These are phyloP conservation scores for Pilophorus perplexus DNA, from an alignment of 2,888 invertebrate genomes.

Conservation along the genomic window DNA sequence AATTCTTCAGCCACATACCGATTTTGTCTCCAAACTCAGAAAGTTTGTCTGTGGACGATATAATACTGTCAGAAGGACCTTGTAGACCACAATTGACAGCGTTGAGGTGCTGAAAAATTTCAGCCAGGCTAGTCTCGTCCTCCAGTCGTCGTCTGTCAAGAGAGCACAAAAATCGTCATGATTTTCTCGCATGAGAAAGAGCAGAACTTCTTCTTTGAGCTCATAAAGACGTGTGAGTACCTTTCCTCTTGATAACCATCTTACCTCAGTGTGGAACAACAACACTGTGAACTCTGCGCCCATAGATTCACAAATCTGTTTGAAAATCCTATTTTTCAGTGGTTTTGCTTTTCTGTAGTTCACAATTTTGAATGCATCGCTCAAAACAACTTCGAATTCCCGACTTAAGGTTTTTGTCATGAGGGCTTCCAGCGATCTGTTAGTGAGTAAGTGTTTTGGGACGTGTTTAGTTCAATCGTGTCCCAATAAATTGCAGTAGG, in stretches of 20 bases:
- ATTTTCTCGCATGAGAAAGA: too few species aligned
- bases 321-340: too few species aligned
- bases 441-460: too few species aligned
- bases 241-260: neutral
- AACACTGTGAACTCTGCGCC: neutral
- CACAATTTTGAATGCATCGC: constrained; percentile 4
- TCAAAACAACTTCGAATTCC: constrained; percentile 2
- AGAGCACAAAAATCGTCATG: constrained; percentile 3
- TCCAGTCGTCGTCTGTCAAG: constrained; percentile 1
- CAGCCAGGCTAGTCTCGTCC: constrained; percentile 2
- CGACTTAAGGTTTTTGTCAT: constrained; percentile 8
- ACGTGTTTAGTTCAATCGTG: too few species aligned
- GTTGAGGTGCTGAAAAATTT: constrained; percentile 12
- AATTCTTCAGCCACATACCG: too few species aligned
- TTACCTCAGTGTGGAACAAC: constrained; percentile 9
- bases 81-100: constrained; percentile 7
- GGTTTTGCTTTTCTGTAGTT: constrained; percentile 7
- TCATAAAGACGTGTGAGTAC: neutral
- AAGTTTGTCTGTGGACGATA: constrained; percentile 24
- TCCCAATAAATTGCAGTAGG: too few species aligned
- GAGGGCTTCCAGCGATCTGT: neutral
- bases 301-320: too few species aligned
- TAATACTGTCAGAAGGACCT: constrained; percentile 15
- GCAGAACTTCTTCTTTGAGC: too few species aligned
- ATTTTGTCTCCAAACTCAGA: constrained; percentile 9